phyloP scores from a whole-genome alignment of 1,140 invertebrate genomes.

The Scylla paramamosain region DNA sequence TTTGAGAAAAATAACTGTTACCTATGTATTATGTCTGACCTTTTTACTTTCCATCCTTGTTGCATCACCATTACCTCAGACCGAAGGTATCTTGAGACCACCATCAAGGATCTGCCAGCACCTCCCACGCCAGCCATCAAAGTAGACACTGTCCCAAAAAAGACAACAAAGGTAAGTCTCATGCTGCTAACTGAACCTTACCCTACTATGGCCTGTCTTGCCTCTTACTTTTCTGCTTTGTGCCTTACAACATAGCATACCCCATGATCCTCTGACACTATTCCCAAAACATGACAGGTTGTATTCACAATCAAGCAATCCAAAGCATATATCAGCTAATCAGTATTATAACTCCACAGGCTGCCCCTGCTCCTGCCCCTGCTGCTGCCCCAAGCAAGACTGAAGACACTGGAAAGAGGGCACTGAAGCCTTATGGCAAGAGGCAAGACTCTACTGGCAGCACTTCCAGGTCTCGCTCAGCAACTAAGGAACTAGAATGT shows the following conservation, averaged over 20 bases:
- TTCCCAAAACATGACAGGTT: too few species aligned
- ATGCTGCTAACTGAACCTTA: too few species aligned
- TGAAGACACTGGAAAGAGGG: slow-evolving; percentile 80
- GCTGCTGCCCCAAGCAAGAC: not conserved
- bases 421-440: slow-evolving; percentile 88
- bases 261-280: too few species aligned
- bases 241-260: not conserved
- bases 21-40: not conserved
- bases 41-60: not conserved
- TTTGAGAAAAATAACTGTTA: not conserved
- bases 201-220: not conserved
- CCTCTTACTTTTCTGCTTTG: not conserved
- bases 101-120: slow-evolving; percentile 77
- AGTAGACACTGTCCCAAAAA: slow-evolving; percentile 47
- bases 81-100: slow-evolving; percentile 77
- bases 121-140: slow-evolving; percentile 70
- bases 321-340: too few species aligned
- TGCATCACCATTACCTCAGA: slow-evolving; percentile 62
- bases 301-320: too few species aligned
- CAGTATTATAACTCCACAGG: not conserved
- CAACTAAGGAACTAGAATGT: slow-evolving; percentile 91
- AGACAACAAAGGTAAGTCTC: slow-evolving; percentile 54
- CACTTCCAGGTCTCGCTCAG: slow-evolving; percentile 90
- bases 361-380: slow-evolving; percentile 38
- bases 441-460: slow-evolving; percentile 84